Evolutionary conservation across 2,113 vertebrate genomes (phyloP).

Genomic region (Erinaceus europaeus): DNA sequence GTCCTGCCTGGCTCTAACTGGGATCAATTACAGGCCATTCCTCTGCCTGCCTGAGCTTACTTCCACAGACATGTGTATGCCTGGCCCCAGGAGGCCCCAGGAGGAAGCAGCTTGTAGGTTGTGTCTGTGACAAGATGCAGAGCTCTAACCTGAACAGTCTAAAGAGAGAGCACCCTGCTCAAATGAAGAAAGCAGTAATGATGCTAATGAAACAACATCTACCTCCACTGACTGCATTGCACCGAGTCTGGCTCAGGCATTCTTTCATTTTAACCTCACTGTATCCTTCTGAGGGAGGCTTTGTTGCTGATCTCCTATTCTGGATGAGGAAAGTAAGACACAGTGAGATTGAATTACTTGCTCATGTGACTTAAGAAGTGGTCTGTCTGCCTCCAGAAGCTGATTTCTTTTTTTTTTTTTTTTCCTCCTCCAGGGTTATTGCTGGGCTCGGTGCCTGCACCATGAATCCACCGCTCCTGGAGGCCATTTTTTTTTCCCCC

Average conservation of each 20-base stretch:
- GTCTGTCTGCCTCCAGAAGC: not conserved
- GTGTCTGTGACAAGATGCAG: slow-evolving; percentile 73
- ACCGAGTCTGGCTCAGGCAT: not conserved
- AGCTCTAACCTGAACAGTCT: not conserved
- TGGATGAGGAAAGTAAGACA: not conserved
- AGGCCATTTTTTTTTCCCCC: no score
- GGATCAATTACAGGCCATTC: slow-evolving; percentile 63
- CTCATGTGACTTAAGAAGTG: not conserved
- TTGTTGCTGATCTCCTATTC: not conserved
- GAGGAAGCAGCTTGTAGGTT: slow-evolving; percentile 39
- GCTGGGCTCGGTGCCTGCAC: no score
- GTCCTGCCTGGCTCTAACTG: slow-evolving; percentile 16
- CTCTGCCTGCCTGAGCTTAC: not conserved
- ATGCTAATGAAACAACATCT: not conserved
- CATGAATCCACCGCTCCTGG: no score
- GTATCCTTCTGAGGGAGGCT: not conserved
- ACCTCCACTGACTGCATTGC: no score
- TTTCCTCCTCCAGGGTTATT: no score
- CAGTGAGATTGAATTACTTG: not conserved
- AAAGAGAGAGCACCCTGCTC: not conserved
- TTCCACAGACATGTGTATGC: not conserved
- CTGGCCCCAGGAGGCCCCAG: not conserved
- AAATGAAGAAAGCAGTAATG: not conserved
- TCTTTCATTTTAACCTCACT: not conserved
- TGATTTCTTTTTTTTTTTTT: no score